Percentiles rank a stretch among this genome's conserved stretches.
phyloP scores from a whole-genome alignment of 1,140 invertebrate species.

The Drosophila burlai region DNA sequence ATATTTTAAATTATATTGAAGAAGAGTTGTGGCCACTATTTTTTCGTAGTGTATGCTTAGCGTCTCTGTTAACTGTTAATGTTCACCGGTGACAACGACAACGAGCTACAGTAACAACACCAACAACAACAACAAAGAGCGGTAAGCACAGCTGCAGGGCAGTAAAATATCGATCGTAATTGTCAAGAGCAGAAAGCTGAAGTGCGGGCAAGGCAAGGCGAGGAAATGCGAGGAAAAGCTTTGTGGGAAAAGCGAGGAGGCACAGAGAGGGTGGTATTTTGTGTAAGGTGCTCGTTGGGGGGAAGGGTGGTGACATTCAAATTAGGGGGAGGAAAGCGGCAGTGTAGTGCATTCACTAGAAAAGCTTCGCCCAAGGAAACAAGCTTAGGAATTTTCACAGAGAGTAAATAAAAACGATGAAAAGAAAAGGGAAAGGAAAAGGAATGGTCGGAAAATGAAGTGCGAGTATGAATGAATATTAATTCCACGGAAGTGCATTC shows the following conservation, averaged over 20 bases:
- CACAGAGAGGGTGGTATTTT: constrained; percentile 7
- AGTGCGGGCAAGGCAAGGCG: constrained; percentile 10
- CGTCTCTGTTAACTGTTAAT: constrained; percentile 38
- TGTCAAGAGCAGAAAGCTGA: constrained; percentile 41
- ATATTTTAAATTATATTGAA: not conserved
- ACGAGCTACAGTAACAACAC: constrained; percentile 14
- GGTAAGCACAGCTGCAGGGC: constrained; percentile 47
- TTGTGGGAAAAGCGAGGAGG: not conserved
- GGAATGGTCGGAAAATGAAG: constrained; percentile 12
- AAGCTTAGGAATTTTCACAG: constrained; percentile 8
- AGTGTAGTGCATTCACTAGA: constrained; percentile 17
- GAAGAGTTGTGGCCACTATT: not conserved
- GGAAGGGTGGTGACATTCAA: constrained; percentile 24
- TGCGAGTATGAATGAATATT: not conserved
- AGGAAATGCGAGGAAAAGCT: not conserved
- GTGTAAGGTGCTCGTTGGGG: not conserved
- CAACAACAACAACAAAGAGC: constrained; percentile 5
- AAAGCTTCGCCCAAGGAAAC: constrained; percentile 25
- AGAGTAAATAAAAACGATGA: constrained; percentile 14
- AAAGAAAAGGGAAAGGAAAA: constrained; percentile 1
- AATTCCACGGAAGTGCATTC: constrained; percentile 5
- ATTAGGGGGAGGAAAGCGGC: constrained; percentile 2
- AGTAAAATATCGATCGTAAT: constrained; percentile 65
- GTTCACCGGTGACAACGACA: constrained; percentile 41
- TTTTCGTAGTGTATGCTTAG: constrained; percentile 23